phyloP scores from a whole-genome alignment of 2,888 invertebrate species.

The Syrista parreyssii region DNA sequence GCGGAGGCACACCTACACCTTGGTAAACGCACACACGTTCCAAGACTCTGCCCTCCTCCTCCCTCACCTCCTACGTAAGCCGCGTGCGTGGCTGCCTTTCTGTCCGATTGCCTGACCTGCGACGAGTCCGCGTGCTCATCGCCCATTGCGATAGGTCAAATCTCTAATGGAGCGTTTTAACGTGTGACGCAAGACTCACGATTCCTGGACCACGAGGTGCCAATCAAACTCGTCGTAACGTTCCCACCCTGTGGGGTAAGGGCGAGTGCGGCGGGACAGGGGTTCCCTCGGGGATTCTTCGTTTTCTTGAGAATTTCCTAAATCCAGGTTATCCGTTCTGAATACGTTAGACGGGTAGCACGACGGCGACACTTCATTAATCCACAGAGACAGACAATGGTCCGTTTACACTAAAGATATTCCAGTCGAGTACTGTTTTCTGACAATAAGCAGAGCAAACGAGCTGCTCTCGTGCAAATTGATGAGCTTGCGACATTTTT shows the following conservation, averaged over 20 bases:
- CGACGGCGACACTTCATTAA: not conserved
- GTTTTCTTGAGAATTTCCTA: not conserved
- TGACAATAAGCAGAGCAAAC: not conserved
- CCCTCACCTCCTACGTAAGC: not conserved
- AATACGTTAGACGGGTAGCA: not conserved
- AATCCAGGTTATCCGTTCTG: not conserved
- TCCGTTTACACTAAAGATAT: not conserved
- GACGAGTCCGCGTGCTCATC: conserved; percentile 30
- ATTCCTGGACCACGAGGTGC: conserved; percentile 6
- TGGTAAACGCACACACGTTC: not conserved
- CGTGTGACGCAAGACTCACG: conserved; percentile 8
- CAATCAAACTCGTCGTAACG: not conserved
- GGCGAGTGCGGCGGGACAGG: too few relatives aligned
- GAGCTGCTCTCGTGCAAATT: not conserved
- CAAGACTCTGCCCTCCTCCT: conserved; percentile 12
- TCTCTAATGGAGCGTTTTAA: conserved; percentile 19
- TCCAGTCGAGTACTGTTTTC: not conserved
- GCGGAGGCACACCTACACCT: not conserved
- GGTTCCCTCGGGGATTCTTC: not conserved
- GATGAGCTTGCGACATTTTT: not conserved
- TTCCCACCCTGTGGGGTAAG: not conserved
- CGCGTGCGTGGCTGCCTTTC: conserved; percentile 16
- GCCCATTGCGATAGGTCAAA: conserved; percentile 34
- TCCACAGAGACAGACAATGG: not conserved
- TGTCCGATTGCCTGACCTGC: not conserved